Percentiles rank a stretch among this genome's conserved stretches.
Evolutionary conservation across 1,140 invertebrate species (phyloP).

Genomic region (Tribolium madens): DNA sequence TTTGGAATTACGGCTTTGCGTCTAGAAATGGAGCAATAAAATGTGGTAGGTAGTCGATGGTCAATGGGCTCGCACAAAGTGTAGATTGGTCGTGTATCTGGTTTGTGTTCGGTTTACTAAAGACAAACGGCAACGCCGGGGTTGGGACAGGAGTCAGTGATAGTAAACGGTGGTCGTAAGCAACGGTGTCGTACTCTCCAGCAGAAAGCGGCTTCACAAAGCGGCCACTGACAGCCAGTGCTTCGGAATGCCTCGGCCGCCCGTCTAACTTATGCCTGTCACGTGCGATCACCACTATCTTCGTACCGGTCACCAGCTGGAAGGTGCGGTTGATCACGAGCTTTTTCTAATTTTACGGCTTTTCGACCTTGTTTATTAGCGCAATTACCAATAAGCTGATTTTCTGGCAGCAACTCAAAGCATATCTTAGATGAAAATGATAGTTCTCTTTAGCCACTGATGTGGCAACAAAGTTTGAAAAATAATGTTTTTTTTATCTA

Average conservation of each 20-base stretch:
- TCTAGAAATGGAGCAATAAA: background rate
- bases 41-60: background rate
- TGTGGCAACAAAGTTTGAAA: no score
- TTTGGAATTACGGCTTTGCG: background rate
- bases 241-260: conserved; percentile 60
- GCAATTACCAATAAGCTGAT: background rate
- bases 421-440: no score
- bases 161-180: conserved; percentile 38
- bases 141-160: conserved; percentile 25
- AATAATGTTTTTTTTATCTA: no score
- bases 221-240: conserved; percentile 59
- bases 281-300: conserved; percentile 62
- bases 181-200: conserved; percentile 45
- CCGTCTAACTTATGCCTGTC: conserved; percentile 63
- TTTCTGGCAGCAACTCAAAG: background rate
- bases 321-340: conserved; percentile 38
- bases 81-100: conserved; percentile 6
- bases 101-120: background rate
- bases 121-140: conserved; percentile 14
- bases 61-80: conserved; percentile 1
- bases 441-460: no score
- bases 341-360: conserved; percentile 6
- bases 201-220: conserved; percentile 59
- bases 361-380: conserved; percentile 5
- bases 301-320: conserved; percentile 48